Evolutionary conservation across 2,113 vertebrate genomes (phyloP).

Genomic region (Platysteira castanea): DNA sequence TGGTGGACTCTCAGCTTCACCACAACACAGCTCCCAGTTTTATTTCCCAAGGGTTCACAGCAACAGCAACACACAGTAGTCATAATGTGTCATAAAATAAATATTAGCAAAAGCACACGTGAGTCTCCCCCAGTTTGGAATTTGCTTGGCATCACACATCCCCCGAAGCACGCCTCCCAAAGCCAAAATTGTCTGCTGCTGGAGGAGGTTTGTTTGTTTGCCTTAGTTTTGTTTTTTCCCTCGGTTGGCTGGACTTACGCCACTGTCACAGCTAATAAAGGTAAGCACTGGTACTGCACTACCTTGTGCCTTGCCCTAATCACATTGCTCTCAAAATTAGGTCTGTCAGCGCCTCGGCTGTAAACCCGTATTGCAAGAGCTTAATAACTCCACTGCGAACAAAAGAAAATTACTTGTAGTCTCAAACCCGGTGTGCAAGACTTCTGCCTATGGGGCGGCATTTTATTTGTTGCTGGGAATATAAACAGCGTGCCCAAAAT

Average conservation of each 20-base stretch:
- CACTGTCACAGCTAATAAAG: constrained; percentile 59
- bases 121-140: neutral
- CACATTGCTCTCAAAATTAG: constrained; percentile 18
- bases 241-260: neutral
- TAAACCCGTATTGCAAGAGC: constrained; percentile 31
- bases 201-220: neutral
- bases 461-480: neutral
- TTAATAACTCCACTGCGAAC: constrained; percentile 65
- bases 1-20: constrained; percentile 53
- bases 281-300: neutral
- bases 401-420: constrained; percentile 73
- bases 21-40: constrained; percentile 35
- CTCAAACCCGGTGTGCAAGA: constrained; percentile 29
- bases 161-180: neutral
- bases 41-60: constrained; percentile 64
- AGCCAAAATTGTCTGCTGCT: neutral
- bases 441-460: neutral
- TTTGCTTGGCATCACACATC: neutral
- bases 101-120: constrained; percentile 18
- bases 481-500: neutral
- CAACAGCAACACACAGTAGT: constrained; percentile 7
- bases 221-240: neutral
- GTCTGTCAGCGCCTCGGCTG: constrained; percentile 38
- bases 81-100: constrained; percentile 67
- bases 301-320: constrained; percentile 21